Conservation (phyloP, 2,113 vertebrate species). For the Trogon melanurus region DNA sequence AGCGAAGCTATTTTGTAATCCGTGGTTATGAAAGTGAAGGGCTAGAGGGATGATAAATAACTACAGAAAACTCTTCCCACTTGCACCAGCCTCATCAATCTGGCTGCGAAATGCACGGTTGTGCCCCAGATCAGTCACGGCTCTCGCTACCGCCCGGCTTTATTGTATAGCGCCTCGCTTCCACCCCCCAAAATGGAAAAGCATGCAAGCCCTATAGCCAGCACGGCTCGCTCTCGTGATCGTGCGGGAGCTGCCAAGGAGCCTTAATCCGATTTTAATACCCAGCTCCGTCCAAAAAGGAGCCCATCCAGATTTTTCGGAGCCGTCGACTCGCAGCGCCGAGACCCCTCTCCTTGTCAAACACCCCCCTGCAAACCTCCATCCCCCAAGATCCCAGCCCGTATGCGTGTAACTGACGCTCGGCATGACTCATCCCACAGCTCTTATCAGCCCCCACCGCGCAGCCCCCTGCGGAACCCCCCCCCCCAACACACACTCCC, state of each 20-base stretch:
- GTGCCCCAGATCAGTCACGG: slow-evolving; percentile 4
- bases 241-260: slow-evolving; percentile 65
- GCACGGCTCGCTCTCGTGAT: slow-evolving; percentile 66
- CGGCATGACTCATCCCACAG: slow-evolving; percentile 46
- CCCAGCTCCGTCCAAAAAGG: slow-evolving; percentile 22
- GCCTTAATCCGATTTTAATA: slow-evolving; percentile 68
- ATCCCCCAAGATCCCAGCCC: slow-evolving; percentile 36
- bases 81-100: slow-evolving; percentile 40
- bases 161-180: slow-evolving; percentile 44
- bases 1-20: slow-evolving; percentile 62
- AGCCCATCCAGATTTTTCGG: slow-evolving; percentile 12
- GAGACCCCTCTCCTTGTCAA: background rate
- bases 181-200: slow-evolving; percentile 72
- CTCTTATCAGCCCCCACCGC: slow-evolving; percentile 19
- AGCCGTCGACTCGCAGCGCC: background rate
- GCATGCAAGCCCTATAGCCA: slow-evolving; percentile 71
- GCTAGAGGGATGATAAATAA: slow-evolving; percentile 21
- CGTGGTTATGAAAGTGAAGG: slow-evolving; percentile 65
- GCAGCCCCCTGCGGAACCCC: slow-evolving; percentile 2
- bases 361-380: background rate
- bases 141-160: background rate
- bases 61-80: slow-evolving; percentile 66
- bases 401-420: slow-evolving; percentile 40
- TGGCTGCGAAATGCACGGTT: background rate
- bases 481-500: background rate